These are phyloP conservation scores for Hydriomena furcata DNA, from an alignment of 2,888 invertebrate genomes.

Conservation along the genomic window DNA sequence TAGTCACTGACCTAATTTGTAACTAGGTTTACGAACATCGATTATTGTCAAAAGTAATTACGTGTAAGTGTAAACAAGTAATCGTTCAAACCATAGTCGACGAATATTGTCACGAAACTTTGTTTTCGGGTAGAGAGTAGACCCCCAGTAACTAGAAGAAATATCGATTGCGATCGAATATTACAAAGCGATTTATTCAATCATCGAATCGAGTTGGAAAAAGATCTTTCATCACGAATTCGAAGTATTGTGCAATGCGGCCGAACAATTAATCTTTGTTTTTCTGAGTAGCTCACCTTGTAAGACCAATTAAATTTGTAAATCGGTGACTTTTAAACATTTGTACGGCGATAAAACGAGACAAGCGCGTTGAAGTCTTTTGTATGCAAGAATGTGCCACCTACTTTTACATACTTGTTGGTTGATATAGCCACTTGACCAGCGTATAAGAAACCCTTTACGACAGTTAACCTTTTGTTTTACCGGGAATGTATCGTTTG, in stretches of 20 bases:
- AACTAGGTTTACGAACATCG: no score
- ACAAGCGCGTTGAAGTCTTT: constrained; percentile 33
- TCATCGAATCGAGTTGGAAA: no score
- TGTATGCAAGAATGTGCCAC: constrained; percentile 24
- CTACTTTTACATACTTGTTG: constrained; percentile 8
- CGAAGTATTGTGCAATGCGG: constrained; percentile 36
- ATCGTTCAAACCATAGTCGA: no score
- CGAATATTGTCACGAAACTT: no score
- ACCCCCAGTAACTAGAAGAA: no score
- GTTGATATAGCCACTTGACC: background rate
- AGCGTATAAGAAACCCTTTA: background rate
- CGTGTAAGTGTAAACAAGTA: no score
- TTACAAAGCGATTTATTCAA: constrained; percentile 32
- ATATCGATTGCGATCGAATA: constrained; percentile 36
- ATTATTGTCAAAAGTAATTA: no score
- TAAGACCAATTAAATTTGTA: constrained; percentile 27
- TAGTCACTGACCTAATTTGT: no score
- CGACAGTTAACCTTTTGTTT: no score
- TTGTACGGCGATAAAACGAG: constrained; percentile 17
- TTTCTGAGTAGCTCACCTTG: constrained; percentile 31
- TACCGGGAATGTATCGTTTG: no score
- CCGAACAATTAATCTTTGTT: constrained; percentile 26
- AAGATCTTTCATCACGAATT: constrained; percentile 36
- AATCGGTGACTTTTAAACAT: constrained; percentile 20
- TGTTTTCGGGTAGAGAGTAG: no score